Evolutionary conservation across 2,888 invertebrate genomes (phyloP).

Genomic region (Electrophaes corylata): DNA sequence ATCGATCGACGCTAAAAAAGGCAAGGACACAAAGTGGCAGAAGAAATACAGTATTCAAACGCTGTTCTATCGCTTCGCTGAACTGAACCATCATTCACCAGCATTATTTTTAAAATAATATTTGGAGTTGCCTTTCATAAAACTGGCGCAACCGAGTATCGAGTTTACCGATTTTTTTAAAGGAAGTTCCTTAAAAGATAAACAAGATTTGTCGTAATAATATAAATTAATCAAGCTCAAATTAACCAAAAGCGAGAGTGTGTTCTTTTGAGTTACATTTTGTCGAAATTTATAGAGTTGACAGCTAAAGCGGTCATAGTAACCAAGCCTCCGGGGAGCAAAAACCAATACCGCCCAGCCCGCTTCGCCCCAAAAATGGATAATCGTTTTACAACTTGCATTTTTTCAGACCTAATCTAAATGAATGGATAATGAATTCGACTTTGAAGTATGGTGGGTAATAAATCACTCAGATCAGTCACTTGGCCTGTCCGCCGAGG

Average conservation of each 20-base stretch:
- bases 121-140: constrained; percentile 20
- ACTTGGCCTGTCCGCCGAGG: constrained; percentile 18
- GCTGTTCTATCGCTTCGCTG: constrained; percentile 13
- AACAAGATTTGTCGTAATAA: constrained; percentile 12
- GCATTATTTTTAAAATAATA: constrained; percentile 28
- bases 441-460: constrained; percentile 20
- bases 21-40: constrained; percentile 1
- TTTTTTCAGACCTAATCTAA: constrained; percentile 1
- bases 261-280: constrained; percentile 10
- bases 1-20: background rate
- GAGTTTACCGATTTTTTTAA: constrained; percentile 10
- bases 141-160: constrained; percentile 8
- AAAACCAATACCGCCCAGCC: constrained; percentile 8
- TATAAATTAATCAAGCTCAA: constrained; percentile 14
- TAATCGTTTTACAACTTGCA: constrained; percentile 8
- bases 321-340: constrained; percentile 13
- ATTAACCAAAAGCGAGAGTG: constrained; percentile 9
- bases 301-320: constrained; percentile 20
- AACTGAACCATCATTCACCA: constrained; percentile 5
- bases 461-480: constrained; percentile 32
- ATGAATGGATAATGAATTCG: constrained; percentile 10
- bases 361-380: constrained; percentile 10
- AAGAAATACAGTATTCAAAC: constrained; percentile 16
- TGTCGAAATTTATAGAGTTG: constrained; percentile 18
- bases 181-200: constrained; percentile 9